Conservation (phyloP, 2,888 invertebrate species). For the Drosophila mettleri region DNA sequence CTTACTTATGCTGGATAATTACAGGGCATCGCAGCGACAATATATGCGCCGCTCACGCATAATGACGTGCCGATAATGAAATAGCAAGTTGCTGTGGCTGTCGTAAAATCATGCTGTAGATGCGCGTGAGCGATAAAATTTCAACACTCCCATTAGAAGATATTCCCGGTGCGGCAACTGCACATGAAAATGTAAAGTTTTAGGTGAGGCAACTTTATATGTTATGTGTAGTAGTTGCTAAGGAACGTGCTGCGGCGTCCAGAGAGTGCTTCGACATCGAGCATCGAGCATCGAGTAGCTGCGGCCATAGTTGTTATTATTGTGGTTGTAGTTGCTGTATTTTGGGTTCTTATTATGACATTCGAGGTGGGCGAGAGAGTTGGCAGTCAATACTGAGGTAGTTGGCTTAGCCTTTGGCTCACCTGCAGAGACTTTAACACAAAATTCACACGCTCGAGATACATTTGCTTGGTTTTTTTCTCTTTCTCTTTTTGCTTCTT, state of each 20-base stretch:
- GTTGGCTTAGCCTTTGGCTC: slow-evolving; percentile 21
- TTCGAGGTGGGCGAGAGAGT: slow-evolving; percentile 13
- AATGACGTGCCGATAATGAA: slow-evolving; percentile 70
- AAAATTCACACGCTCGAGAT: slow-evolving; percentile 51
- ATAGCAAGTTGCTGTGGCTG: slow-evolving; percentile 54
- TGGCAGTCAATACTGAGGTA: slow-evolving; percentile 5
- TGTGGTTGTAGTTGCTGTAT: neutral
- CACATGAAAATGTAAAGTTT: slow-evolving; percentile 21
- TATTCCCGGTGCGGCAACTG: slow-evolving; percentile 15
- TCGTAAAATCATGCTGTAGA: slow-evolving; percentile 62
- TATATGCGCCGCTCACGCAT: slow-evolving; percentile 26
- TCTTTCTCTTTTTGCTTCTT: neutral
- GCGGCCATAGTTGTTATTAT: neutral
- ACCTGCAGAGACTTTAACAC: slow-evolving; percentile 34
- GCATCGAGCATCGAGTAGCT: neutral
- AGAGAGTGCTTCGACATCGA: neutral
- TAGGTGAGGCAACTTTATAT: neutral
- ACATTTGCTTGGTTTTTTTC: slow-evolving; percentile 15
- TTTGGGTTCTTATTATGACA: slow-evolving; percentile 10
- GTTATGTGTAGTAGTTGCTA: neutral
- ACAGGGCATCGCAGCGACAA: slow-evolving; percentile 1
- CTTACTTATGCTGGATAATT: neutral
- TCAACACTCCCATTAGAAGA: slow-evolving; percentile 48
- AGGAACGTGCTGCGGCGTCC: slow-evolving; percentile 27
- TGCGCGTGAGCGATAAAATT: slow-evolving; percentile 69